A percentile compares a stretch with the other conserved stretches of the same genome.
These are phyloP conservation scores for Ptilonorhynchus violaceus DNA, from an alignment of 2,113 vertebrate species.

Conservation along the genomic window DNA sequence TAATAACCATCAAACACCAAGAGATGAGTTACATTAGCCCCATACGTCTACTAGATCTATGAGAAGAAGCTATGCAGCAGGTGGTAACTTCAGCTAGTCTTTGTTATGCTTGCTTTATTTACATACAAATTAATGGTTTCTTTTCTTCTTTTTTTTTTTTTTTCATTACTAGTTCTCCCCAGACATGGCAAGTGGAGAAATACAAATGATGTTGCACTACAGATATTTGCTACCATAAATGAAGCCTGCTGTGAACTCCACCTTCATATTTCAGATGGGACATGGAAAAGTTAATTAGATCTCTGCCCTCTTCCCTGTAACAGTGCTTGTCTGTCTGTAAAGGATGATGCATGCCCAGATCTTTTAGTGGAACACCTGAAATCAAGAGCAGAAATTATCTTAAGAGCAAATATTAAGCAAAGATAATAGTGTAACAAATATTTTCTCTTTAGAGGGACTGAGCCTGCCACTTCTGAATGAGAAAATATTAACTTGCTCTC, in stretches of 20 bases:
- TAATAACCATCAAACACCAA: neutral
- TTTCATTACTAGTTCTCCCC: neutral
- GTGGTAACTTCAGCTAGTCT: neutral
- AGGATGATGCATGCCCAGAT: neutral
- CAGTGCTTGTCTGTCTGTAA: neutral
- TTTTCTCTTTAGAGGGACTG: neutral
- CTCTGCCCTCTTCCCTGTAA: neutral
- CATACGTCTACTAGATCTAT: neutral
- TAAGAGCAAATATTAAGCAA: neutral
- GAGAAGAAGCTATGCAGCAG: neutral
- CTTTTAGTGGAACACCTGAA: neutral
- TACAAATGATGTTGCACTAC: neutral
- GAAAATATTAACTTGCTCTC: neutral
- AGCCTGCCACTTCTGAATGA: neutral
- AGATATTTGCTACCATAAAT: neutral
- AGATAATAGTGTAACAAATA: neutral
- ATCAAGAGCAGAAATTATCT: neutral
- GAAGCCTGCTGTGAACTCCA: neutral
- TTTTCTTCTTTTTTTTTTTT: neutral
- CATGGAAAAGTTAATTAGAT: neutral
- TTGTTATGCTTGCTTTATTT: neutral
- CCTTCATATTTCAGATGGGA: neutral
- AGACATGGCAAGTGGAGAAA: neutral
- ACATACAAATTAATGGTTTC: neutral
- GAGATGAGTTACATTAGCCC: neutral